Evolutionary conservation across 2,113 vertebrate species (phyloP).

Genomic region (Tachysurus fulvidraco): DNA sequence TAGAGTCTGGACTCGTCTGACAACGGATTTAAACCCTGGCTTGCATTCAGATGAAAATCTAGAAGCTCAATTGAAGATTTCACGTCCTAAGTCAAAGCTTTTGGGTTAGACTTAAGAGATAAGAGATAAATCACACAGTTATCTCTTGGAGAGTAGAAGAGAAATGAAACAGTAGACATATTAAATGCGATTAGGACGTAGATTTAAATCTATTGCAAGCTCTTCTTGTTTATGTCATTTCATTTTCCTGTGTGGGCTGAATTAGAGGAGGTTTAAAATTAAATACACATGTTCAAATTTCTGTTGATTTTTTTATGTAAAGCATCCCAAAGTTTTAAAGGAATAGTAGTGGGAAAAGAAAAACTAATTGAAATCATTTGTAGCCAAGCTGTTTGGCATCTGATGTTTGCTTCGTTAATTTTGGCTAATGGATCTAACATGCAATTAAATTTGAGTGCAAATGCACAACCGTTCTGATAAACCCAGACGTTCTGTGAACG

Average conservation of each 20-base stretch:
- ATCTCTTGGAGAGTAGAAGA: background rate
- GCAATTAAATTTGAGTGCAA: background rate
- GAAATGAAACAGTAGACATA: constrained; percentile 21
- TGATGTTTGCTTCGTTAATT: background rate
- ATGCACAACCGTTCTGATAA: background rate
- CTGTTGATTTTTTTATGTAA: background rate
- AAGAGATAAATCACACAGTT: background rate
- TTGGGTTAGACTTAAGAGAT: background rate
- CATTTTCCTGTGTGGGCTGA: background rate
- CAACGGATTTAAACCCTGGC: background rate
- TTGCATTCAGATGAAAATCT: constrained; percentile 29
- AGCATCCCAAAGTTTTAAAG: background rate
- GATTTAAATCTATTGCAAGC: background rate
- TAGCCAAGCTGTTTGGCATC: background rate
- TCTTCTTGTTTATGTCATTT: background rate
- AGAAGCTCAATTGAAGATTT: background rate
- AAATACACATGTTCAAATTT: background rate
- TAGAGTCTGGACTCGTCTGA: background rate
- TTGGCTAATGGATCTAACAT: background rate
- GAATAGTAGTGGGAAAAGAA: background rate
- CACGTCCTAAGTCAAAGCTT: constrained; percentile 14
- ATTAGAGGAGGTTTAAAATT: background rate
- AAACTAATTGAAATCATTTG: background rate
- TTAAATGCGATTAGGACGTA: background rate
- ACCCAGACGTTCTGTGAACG: background rate